phyloP scores from a whole-genome alignment of 2,797 vertebrate genomes.

The Cyclura pinguis region DNA sequence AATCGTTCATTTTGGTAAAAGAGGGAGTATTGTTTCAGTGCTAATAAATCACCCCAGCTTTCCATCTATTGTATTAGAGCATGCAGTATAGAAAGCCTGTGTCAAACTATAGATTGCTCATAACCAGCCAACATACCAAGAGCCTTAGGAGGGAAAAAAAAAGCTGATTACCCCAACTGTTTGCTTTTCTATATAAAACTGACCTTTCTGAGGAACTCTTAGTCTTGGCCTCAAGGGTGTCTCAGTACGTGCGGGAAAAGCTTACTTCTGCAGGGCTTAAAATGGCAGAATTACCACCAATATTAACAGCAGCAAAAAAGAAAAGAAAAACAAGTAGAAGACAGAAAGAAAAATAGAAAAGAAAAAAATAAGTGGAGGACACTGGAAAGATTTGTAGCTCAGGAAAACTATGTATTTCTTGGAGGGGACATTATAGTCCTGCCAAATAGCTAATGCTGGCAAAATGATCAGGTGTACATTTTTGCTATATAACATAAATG shows the following conservation, averaged over 20 bases:
- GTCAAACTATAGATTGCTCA: conserved; percentile 71
- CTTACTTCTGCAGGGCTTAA: conserved; percentile 17
- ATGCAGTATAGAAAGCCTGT: conserved; percentile 69
- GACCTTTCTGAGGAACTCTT: conserved; percentile 62
- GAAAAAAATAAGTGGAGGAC: too few relatives aligned
- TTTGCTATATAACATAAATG: neutral
- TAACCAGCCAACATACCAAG: conserved; percentile 67
- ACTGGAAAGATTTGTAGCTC: neutral
- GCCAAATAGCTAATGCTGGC: neutral
- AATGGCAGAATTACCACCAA: conserved; percentile 47
- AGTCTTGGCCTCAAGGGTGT: conserved; percentile 58
- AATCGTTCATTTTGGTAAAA: neutral
- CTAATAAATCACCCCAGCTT: neutral
- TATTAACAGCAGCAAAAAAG: conserved; percentile 38
- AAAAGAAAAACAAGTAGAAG: neutral
- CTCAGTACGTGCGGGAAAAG: conserved; percentile 63
- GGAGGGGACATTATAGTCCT: too few relatives aligned
- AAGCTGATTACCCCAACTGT: conserved; percentile 72
- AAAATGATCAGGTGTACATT: neutral
- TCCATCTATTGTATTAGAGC: conserved; percentile 39
- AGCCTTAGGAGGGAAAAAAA: conserved; percentile 57
- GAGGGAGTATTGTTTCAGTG: neutral
- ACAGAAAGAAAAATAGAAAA: neutral
- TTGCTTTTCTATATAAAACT: conserved; percentile 77
- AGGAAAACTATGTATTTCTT: neutral